Base-by-base conservation (phyloP, 2,113 vertebrate species). In the Naja naja region DNA sequence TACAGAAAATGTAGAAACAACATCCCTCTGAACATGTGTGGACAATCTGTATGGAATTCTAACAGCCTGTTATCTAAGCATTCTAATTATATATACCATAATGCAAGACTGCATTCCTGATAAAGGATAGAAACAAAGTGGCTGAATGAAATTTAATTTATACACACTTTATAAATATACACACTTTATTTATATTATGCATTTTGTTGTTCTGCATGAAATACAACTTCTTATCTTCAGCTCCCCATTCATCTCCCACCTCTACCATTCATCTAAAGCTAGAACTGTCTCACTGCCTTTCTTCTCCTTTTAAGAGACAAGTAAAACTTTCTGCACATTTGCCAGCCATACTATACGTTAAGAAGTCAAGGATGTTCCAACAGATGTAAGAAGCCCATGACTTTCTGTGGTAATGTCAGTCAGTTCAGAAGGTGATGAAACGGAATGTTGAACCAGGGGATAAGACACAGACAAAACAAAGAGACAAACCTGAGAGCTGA, bases 161-260 rank as follows among this genome's bases (percentile, higher is more conserved):
- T 90, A 93, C 1, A 90, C 89, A 64, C 54, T n/a, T n/a, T n/a
- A n/a, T n/a, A n/a, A n/a, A n/a, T n/a, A n/a, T n/a, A 90, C 89
- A 64, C 54, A 96, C 87, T 90, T 95, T 93, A 88, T 96, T 95
- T 97, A 90, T 93, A 87, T 4, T 52, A 87, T 96, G 96, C 96
- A 96, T 94, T 89, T 94, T 96, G 69, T 22, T 91, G 93, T 95
- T 95, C 93, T 54, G 5, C 45, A 92, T 88, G 58, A 97, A 96
- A 89, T 5, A 74, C 0, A 2, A 58, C 88, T 91, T 90, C 4
- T n/a, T 87, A 60, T 27, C 22, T 56, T 34, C 43, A 18, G 25
- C 90, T 52, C 27, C 49, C 89, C 55, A n/a, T n/a, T n/a, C n/a
- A 39, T 49, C 91, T 20, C 22, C 6, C 39, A n/a, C 3, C 95